phyloP scores from a whole-genome alignment of 2,888 invertebrate species.

The Chydorus sphaericus region DNA sequence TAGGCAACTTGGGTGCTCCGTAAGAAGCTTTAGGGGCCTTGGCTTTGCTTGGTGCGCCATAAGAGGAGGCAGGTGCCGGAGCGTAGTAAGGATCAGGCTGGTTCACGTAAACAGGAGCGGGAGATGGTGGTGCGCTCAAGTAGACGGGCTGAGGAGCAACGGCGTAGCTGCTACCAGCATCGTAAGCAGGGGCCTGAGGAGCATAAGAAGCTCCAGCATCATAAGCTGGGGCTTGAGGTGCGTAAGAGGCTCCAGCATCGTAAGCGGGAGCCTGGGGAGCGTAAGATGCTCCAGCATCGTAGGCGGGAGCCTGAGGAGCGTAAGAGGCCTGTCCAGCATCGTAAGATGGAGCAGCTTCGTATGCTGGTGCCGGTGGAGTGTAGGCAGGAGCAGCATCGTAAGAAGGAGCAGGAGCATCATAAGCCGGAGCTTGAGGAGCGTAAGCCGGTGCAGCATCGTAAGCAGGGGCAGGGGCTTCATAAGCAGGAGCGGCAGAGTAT shows the following conservation, averaged over 20 bases:
- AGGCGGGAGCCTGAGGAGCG: constrained; percentile 13
- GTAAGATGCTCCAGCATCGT: constrained; percentile 9
- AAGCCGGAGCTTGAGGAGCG: constrained; percentile 14
- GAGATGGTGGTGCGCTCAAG: constrained; percentile 12
- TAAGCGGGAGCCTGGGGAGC: constrained; percentile 2
- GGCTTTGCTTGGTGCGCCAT: constrained; percentile 14
- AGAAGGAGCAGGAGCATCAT: constrained; percentile 10
- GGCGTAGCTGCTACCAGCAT: constrained; percentile 1
- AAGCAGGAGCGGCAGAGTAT: constrained; percentile 15
- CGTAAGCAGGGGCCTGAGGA: constrained; percentile 13
- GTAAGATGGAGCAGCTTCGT: constrained; percentile 11
- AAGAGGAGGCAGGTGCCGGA: constrained; percentile 13
- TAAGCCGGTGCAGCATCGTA: constrained; percentile 13
- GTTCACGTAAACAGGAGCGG: constrained; percentile 14
- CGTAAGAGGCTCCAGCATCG: constrained; percentile 7
- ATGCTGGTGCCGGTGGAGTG: not conserved
- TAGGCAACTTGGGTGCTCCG: constrained; percentile 15
- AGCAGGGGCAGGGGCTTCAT: constrained; percentile 11
- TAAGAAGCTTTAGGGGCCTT: constrained; percentile 16
- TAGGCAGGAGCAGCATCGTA: constrained; percentile 10
- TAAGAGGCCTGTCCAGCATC: constrained; percentile 7
- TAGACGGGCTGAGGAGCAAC: constrained; percentile 11
- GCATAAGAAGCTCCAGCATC: constrained; percentile 7
- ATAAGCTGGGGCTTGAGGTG: not conserved
- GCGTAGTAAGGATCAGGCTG: constrained; percentile 14